Conservation (phyloP, 2,113 vertebrate genomes). For the pig (Sus scrofa) region DNA sequence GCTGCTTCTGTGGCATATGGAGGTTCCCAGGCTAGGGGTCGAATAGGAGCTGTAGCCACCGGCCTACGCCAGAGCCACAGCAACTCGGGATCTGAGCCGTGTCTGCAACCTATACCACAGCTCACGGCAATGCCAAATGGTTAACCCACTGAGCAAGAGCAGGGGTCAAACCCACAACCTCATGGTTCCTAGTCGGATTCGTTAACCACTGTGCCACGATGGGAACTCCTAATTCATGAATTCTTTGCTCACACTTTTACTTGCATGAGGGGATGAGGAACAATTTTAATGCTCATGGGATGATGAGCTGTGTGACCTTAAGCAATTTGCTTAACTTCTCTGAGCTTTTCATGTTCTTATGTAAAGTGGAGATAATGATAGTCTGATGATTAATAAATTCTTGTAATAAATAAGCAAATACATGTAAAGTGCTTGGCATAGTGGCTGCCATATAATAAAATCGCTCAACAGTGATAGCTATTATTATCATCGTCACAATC, state of each 20-base stretch:
- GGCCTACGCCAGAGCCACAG: no score
- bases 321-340: not conserved
- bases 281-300: not conserved
- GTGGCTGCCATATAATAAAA: not conserved
- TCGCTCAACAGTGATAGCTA: not conserved
- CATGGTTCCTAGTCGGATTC: no score
- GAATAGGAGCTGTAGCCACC: no score
- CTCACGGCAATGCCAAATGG: no score
- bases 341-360: conserved; percentile 73
- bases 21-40: no score
- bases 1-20: no score
- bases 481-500: not conserved
- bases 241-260: not conserved
- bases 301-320: not conserved
- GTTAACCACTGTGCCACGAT: no score
- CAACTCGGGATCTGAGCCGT: no score
- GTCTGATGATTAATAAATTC: not conserved
- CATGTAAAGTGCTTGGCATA: not conserved
- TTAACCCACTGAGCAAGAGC: no score
- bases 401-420: not conserved
- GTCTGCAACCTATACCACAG: no score
- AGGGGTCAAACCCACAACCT: no score
- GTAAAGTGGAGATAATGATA: not conserved
- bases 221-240: not conserved
- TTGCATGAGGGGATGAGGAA: not conserved